Evolutionary conservation across 2,113 vertebrate genomes (phyloP), one percentile per base, ranked within the genome.

Genomic region (Ranitomeya variabilis): DNA sequence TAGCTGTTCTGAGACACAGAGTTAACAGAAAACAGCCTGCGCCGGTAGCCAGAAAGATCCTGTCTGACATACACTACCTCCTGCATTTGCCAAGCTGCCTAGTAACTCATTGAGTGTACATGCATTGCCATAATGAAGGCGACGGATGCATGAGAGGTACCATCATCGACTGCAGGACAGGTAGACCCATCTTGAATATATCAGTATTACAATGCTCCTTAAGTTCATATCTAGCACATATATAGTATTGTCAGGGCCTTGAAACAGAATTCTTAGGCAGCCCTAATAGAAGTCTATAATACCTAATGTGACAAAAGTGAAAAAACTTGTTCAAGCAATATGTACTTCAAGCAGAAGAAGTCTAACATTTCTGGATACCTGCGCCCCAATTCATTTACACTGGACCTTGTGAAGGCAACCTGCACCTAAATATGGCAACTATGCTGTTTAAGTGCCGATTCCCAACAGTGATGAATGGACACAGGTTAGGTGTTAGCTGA

Each of bases 21-120:
- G 71, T 85, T 85, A 89, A 77, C 87, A 85, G 87, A 77, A 85
- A 85, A 85, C 87, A 89, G 87, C 73, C 73, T 89, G 82, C 73
- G 11, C 60, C 21, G 37, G 57, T 54, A 89, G 73, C 80, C 76
- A 74, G 81, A 79, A 62, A 85, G 62, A 78, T 54, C 60, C 73
- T 76, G 60, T 13, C 73, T 69, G 51, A 66, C 69, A 77, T 83
- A 78, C 52, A 12, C 71, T 79, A 79, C 66, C 62, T 2, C 60
- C 26, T 78, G 23, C 69, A 52, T 52, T 52, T 69, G 82, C 60
- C 82, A 79, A 76, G 55, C 54, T 59, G 60, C 21, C 76, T 37
- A 57, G 21, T 55, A 59, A 57, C 15, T 85, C 14, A 74, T 12
- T 16, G 6, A 76, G 55, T 6, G 13, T 16, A 52, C 37, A 18